A percentile compares a stretch with the other conserved stretches of the same genome.
These are phyloP conservation scores for Mythimna albipuncta DNA, from an alignment of 2,888 invertebrate species.

Conservation along the genomic window DNA sequence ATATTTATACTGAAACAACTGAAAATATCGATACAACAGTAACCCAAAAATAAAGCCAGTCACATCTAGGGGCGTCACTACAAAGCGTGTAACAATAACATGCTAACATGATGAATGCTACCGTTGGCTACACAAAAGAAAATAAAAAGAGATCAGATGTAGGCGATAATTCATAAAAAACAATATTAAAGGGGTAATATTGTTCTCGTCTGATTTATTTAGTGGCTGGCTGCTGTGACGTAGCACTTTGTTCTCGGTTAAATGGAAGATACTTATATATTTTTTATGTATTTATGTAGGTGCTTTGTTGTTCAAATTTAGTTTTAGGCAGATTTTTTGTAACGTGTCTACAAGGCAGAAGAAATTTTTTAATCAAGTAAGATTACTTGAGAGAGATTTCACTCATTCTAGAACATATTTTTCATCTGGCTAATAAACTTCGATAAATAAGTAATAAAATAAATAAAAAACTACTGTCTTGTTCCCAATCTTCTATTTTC, in stretches of 20 bases:
- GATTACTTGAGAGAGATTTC: not conserved
- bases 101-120: conserved; percentile 82
- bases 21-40: conserved; percentile 42
- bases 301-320: conserved; percentile 50
- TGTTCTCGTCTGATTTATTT: conserved; percentile 79
- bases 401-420: not conserved
- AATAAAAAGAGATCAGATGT: conserved; percentile 80
- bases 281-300: conserved; percentile 46
- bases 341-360: too few species aligned
- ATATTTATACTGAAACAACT: conserved; percentile 9
- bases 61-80: conserved; percentile 69
- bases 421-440: not conserved
- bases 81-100: conserved; percentile 81
- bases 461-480: not conserved
- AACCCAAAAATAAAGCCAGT: conserved; percentile 42
- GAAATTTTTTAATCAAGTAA: not conserved
- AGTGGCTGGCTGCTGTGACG: conserved; percentile 66
- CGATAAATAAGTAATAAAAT: not conserved
- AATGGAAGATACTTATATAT: conserved; percentile 55
- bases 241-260: conserved; percentile 64
- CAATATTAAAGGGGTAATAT: conserved; percentile 83
- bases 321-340: conserved; percentile 28
- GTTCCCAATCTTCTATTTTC: not conserved
- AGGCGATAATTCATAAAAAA: conserved; percentile 87
- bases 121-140: conserved; percentile 81